Evolutionary conservation across 2,888 invertebrate species (phyloP).

Genomic region (Galeruca laticollis): DNA sequence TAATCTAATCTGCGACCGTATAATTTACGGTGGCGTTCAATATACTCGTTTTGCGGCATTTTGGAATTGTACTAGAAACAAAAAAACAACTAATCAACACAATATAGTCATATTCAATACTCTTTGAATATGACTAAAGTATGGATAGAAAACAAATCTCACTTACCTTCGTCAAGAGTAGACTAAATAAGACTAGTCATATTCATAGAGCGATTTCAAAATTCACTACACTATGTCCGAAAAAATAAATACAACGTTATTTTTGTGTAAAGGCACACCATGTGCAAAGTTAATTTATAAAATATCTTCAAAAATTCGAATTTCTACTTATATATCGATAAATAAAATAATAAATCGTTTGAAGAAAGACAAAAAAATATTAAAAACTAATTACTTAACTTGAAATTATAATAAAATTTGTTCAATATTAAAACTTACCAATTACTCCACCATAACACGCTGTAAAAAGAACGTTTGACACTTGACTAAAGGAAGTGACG

Average conservation of each 20-base stretch:
- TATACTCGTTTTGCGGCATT: constrained; percentile 99
- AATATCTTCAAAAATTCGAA: not conserved
- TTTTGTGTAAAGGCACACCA: constrained; percentile 11
- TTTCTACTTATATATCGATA: not conserved
- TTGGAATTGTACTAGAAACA: constrained; percentile 56
- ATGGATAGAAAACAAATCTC: constrained; percentile 33
- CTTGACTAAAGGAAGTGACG: constrained; percentile 33
- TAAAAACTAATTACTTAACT: constrained; percentile 14
- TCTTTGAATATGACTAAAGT: constrained; percentile 66
- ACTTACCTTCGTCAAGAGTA: constrained; percentile 58
- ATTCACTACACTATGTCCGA: constrained; percentile 39
- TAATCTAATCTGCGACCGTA: constrained; percentile 97
- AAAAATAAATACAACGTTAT: not conserved
- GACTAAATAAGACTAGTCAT: constrained; percentile 59
- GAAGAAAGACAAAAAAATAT: not conserved
- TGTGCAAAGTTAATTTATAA: constrained; percentile 22
- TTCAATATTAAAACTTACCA: constrained; percentile 55
- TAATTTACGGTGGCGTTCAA: constrained; percentile 96
- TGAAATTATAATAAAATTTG: constrained; percentile 25
- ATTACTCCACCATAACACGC: constrained; percentile 64
- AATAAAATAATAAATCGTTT: not conserved
- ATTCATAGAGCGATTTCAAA: constrained; percentile 59
- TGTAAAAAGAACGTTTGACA: constrained; percentile 50
- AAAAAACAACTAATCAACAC: constrained; percentile 45
- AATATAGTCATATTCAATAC: constrained; percentile 62